Evolutionary conservation across 64 coral and sea anemone genomes (phyloP).

Genomic region (Orbicella faveolata): DNA sequence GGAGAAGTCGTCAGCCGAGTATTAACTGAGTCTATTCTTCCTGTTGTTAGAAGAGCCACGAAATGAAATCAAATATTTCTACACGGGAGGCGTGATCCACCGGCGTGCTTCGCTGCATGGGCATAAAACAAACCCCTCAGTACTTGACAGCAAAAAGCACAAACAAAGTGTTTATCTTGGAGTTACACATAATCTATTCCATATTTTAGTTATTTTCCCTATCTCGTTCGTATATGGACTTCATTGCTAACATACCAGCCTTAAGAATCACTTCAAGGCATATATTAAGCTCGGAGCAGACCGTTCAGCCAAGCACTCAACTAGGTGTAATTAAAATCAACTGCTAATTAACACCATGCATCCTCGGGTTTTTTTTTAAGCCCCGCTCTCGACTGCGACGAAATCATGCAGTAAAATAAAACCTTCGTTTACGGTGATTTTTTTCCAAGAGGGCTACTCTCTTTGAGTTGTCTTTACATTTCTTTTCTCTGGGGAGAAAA

Average conservation of each 20-base stretch:
- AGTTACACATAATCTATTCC: not conserved
- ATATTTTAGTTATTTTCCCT: not conserved
- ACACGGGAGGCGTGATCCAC: not conserved
- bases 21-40: not conserved
- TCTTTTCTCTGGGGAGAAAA: not conserved
- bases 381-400: not conserved
- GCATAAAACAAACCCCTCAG: not conserved
- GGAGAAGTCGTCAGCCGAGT: not conserved
- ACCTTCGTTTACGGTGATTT: too few species aligned
- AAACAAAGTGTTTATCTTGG: constrained; percentile 8
- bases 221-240: not conserved
- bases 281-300: not conserved
- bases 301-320: not conserved
- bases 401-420: too few species aligned
- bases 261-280: not conserved
- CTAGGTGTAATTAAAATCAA: not conserved
- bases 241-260: not conserved
- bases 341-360: too few species aligned
- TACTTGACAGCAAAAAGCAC: not conserved
- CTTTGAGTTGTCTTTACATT: not conserved
- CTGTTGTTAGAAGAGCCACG: not conserved
- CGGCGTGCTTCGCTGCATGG: not conserved
- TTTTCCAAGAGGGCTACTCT: too few species aligned
- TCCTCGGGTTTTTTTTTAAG: not conserved
- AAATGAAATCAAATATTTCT: not conserved